Base-by-base conservation (phyloP, 2,888 invertebrate species). In the Phengaris alcon region DNA sequence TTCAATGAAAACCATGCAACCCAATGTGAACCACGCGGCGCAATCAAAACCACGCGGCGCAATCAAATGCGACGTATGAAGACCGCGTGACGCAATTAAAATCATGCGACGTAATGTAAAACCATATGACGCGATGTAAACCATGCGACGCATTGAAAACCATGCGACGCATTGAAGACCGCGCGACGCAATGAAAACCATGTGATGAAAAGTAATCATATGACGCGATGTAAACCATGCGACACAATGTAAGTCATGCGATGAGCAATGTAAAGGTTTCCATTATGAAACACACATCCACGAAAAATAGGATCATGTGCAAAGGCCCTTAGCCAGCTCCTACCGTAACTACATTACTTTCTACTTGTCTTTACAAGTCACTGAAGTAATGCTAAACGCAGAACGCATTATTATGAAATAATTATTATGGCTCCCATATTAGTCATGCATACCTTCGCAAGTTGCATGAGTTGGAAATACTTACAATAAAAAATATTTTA, bases 331-430 rank as follows among this genome's bases (percentile, higher is more conserved):
- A 64, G 59, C 59, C 59, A 59, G 35, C 64, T 44, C 6, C 35
- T 64, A 35, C 35, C 64, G 35, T 12, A 64, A 64, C 64, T 64
- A 64, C 64, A 64, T 35, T 64, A 64, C 64, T 48, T 7, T 64
- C 64, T 64, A 35, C 35, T 64, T 64, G 64, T 64, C 64, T 64
- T 64, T 64, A 64, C 64, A 64, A 35, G 64, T 64, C 64, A 64
- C 35, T 6, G 64, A 64, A 64, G 64, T 64, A 64, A 59, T 59
- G 22, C 2, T 57, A 15, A 59, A 64, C 64, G 35, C 64, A 64
- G 35, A 44, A 64, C 64, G 35, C 35, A 64, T 64, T 64, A 64
- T 64, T 64, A 64, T 35, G 10, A 59, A 59, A 59, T 59, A 4
- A 59, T 22, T 59, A 22, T 44, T 35, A 64, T 64, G 64, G 35